A percentile compares a stretch with the other conserved stretches of the same genome.
Evolutionary conservation across 2,797 vertebrate species (phyloP).

Genomic region (Pelochelys cantorii): DNA sequence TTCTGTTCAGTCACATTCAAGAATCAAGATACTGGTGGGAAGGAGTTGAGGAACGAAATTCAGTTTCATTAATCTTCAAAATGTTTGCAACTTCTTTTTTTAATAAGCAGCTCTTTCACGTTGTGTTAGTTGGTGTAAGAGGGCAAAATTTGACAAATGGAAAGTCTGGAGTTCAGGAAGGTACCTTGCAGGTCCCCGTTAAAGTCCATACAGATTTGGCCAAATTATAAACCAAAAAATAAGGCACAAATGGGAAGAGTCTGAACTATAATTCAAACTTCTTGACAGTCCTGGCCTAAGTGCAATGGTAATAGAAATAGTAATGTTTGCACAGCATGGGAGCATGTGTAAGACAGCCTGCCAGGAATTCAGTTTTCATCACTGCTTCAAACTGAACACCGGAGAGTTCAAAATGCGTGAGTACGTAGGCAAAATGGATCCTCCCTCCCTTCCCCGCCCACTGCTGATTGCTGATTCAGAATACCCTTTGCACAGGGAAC

Average conservation of each 20-base stretch:
- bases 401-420: not conserved
- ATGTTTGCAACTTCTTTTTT: rapidly evolving
- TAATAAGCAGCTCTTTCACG: not conserved
- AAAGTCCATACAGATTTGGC: not conserved
- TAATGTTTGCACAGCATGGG: not conserved
- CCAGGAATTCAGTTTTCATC: not conserved
- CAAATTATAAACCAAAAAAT: not conserved
- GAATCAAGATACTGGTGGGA: not conserved
- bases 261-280: not conserved
- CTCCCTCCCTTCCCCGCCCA: not conserved
- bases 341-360: no score
- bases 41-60: not conserved
- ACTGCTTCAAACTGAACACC: not conserved
- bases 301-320: not conserved
- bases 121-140: not conserved
- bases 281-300: not conserved
- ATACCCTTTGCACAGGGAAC: not conserved
- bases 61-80: not conserved
- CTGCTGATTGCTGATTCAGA: not conserved
- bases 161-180: rapidly evolving
- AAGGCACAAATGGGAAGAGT: not conserved
- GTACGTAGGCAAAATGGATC: not conserved
- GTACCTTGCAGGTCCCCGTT: not conserved
- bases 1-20: not conserved
- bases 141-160: not conserved